Evolutionary conservation across 2,113 vertebrate species (phyloP), one percentile per base, ranked within the genome.

Genomic region (Sapajus apella): DNA sequence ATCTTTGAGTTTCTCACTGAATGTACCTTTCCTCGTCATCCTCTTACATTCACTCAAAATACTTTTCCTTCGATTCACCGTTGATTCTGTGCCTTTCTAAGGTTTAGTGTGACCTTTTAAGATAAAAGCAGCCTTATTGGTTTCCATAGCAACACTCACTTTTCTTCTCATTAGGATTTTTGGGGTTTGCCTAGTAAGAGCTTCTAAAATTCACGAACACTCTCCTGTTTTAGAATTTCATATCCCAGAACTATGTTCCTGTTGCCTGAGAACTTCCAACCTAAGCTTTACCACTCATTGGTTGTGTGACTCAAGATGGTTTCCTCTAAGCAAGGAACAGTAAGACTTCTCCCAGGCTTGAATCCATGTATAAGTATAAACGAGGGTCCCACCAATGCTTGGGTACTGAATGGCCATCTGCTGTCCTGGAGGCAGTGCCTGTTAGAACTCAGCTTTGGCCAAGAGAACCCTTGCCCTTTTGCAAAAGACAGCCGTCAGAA

Each of bases 81-180:
- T 77, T n/a, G 35, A 3, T 81, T 80, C 85, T 66, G 4, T 84
- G 64, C 13, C 20, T 43, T 21, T 75, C 43, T 72, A 40, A 66
- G 76, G 72, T 93, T 89, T 45, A 94, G 75, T 3, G 12, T 85
- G 72, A 90, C 56, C 52, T 70, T 64, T 96, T 30, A 91, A 82
- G 76, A 88, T 93, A 84, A 93, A 70, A 96, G 61, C 81, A 61
- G 30, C 18, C 73, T 93, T 37, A 1, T 14, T 92, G 27, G 86
- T 97, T 97, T 96, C 97, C 70, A 82, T 90, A 85, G 91, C 85
- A 97, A 91, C 87, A 32, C 25, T 70, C 76, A 73, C 21, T 94
- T 90, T 83, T 92, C 91, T 95, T 91, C 91, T 97, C 56, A 83
- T 95, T 76, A 52, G 32, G 43, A 17, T n/a, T 87, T 87, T 87